Base-by-base conservation (phyloP, 2,113 vertebrate genomes). In the Calypte anna region DNA sequence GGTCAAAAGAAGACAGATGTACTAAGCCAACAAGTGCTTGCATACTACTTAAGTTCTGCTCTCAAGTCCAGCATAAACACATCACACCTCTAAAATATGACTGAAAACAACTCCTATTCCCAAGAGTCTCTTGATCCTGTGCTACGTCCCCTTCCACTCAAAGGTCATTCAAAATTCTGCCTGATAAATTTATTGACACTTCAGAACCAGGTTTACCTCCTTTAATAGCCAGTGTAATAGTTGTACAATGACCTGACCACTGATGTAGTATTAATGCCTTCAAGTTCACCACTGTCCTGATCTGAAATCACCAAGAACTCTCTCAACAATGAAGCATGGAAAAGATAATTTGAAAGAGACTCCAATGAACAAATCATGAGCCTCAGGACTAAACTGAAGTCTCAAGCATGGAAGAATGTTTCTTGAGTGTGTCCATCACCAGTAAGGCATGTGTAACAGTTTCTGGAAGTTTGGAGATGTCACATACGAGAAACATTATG, bases 221-320 rank as follows among this genome's bases (percentile, higher is more conserved):
- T 38, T 72, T 64, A 78, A 61, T 1, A 1, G n/a, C 5, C 19
- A 5, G 0, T 27, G 14, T n/a, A 70, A 62, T 2, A 25, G 8
- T 0, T 82, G 66, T 20, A 55, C 6, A 70, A 43, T 9, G 14
- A 48, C 23, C 23, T 57, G 25, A 67, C 46, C 15, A 58, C 10
- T 58, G 28, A 69, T 18, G 7, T 40, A 69, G 8, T 64, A 53
- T 11, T 74, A 36, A 43, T 10, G 17, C 33, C 27, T 73, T 58
- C 40, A 90, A 25, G 23, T 72, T 66, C 40, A 43, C 59, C 55
- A 36, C 30, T 68, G 44, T 24, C 68, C 24, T 63, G 23, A 33
- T 58, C 23, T 40, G 55, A 82, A 72, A 77, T 36, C 9, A 68
- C 7, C 1, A 10, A 64, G 33, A 78, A 75, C 9, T 55, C 38